Percentiles rank a stretch among this genome's conserved stretches.
These are phyloP conservation scores for Corticium candelabrum DNA, from an alignment of 37 sponge, comb jelly and placozoan species.

Conservation along the genomic window DNA sequence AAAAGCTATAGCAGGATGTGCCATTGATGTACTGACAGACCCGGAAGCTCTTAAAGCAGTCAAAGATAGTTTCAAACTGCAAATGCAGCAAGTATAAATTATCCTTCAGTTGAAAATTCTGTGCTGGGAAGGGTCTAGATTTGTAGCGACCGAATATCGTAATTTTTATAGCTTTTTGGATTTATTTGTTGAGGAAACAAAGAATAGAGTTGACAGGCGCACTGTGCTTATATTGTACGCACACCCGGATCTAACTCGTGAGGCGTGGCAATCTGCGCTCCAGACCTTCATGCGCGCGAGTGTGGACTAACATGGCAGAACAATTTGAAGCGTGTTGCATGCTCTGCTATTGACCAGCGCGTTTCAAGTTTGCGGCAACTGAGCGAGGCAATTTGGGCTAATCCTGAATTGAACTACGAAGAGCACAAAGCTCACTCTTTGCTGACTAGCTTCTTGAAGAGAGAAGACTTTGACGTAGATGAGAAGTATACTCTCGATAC, in stretches of 20 bases:
- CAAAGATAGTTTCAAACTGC: neutral
- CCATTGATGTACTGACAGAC: conserved; percentile 49
- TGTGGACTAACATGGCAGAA: too few relatives aligned
- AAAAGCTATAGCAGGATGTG: conserved; percentile 65
- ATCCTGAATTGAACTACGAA: conserved; percentile 9
- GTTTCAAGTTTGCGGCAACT: neutral
- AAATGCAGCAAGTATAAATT: neutral
- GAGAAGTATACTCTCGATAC: neutral
- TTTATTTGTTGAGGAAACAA: neutral
- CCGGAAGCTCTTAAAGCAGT: conserved; percentile 1
- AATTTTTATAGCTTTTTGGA: too few relatives aligned
- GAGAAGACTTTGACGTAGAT: neutral
- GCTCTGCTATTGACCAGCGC: neutral
- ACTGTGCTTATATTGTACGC: too few relatives aligned
- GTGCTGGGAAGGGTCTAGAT: too few relatives aligned
- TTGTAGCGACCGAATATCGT: too few relatives aligned
- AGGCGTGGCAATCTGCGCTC: too few relatives aligned
- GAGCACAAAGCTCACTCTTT: neutral
- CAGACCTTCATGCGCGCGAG: too few relatives aligned
- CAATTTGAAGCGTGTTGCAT: neutral
- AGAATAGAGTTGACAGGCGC: conserved; percentile 5
- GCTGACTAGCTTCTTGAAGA: neutral
- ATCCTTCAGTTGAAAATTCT: too few relatives aligned
- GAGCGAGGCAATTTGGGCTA: neutral
- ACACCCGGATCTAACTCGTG: too few relatives aligned